Evolutionary conservation across 2,888 invertebrate genomes (phyloP), one percentile per base, ranked within the genome.

Genomic region (Drosophila ustulata): DNA sequence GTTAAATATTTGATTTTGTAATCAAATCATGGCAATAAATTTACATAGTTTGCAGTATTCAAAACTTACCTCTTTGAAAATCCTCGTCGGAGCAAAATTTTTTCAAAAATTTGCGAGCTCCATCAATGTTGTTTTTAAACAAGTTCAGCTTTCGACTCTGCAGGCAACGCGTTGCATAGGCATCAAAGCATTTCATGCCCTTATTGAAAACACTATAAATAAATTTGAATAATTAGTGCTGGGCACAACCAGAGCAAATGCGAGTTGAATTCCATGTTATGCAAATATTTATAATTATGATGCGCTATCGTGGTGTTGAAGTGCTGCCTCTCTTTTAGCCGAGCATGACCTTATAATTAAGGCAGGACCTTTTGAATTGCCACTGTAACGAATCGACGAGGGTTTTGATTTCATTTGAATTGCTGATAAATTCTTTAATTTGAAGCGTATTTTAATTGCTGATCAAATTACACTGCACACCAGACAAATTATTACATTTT

Each of bases 121-220:
- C 92, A 64, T 90, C 89, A 4, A 92, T 89, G 66, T 91, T 92
- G 56, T 91, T 91, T 57, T 90, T 88, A 46, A 91, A 90, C 5
- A 92, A 62, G 4, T 66, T 72, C 0, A 89, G 67, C 30, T 90
- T 91, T 7, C 83, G 82, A 53, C 90, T 75, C 50, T 90, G 76
- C 3, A 92, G 75, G 64, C 92, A 92, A 18, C 91, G 91, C 11
- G 85, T 85, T 3, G 91, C 82, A 46, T 92, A 92, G 5, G 83
- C 89, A 66, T 92, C 92, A 64, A 92, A 92, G 59, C 92, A 92
- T 65, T 79, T 78, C 89, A 92, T 91, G 53, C 92, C 92, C 18
- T 88, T 89, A 64, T 90, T 88, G 57, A 92, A 92, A 53, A 92
- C 89, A 57, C 92, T 92, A 81, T 8, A 68, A 76, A 30, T 49